These are phyloP conservation scores for Ceratina japonica DNA, from an alignment of 1,140 invertebrate species.

Conservation along the genomic window DNA sequence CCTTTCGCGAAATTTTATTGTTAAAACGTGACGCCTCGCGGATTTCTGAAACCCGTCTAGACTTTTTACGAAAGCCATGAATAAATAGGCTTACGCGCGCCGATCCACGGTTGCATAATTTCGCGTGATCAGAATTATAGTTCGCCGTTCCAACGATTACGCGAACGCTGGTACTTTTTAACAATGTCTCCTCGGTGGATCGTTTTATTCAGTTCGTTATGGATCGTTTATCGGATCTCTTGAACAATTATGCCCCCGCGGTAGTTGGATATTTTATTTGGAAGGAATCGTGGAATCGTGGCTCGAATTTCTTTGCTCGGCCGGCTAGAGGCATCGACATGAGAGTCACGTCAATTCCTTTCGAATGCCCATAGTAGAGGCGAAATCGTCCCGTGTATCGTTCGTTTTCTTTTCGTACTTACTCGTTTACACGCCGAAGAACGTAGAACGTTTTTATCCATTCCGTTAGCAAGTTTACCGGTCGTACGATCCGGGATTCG, in stretches of 20 bases:
- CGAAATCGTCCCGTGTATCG: not conserved
- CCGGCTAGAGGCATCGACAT: not conserved
- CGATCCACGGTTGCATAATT: constrained; percentile 24
- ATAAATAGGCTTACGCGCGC: not conserved
- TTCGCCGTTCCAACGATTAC: too few species aligned
- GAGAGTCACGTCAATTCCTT: constrained; percentile 1
- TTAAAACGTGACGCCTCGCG: constrained; percentile 25
- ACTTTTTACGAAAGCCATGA: constrained; percentile 41
- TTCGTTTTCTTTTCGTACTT: constrained; percentile 14
- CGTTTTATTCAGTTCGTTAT: too few species aligned
- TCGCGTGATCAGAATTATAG: not conserved
- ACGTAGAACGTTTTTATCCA: constrained; percentile 12
- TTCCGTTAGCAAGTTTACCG: constrained; percentile 10
- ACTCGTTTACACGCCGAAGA: constrained; percentile 33
- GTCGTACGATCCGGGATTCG: constrained; percentile 2
- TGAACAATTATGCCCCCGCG: too few species aligned
- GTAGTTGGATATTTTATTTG: too few species aligned
- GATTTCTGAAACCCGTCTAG: constrained; percentile 21
- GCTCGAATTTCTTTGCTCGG: not conserved
- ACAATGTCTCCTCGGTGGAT: too few species aligned
- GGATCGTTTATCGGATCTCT: too few species aligned
- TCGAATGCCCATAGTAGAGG: not conserved
- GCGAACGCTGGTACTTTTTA: too few species aligned
- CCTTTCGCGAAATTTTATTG: constrained; percentile 7
- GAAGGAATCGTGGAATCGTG: not conserved